Conservation (phyloP, 2,113 vertebrate species). For the Panthera tigris region DNA sequence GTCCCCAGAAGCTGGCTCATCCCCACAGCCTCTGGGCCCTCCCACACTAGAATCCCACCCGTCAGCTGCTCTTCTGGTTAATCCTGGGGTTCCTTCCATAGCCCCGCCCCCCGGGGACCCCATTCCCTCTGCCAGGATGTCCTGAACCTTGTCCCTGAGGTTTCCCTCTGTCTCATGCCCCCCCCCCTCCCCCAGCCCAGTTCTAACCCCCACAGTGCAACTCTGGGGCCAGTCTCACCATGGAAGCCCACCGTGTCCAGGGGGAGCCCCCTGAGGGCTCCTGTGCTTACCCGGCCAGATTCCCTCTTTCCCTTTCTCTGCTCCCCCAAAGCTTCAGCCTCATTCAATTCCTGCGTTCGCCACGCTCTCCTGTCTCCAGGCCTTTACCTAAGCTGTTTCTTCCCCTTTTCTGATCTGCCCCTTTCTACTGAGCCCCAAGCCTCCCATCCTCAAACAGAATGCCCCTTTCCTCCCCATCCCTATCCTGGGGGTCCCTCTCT, state of each 20-base stretch:
- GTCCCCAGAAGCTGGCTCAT: background rate
- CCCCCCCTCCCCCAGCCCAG: background rate
- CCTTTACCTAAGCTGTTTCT: background rate
- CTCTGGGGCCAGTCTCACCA: background rate
- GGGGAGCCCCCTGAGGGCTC: background rate
- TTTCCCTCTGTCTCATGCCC: background rate
- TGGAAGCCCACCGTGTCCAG: background rate
- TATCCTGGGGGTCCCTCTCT: conserved; percentile 65
- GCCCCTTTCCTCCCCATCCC: background rate
- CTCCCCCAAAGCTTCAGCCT: background rate
- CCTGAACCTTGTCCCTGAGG: background rate
- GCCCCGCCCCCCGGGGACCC: background rate
- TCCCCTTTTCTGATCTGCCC: background rate
- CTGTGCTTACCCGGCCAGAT: background rate
- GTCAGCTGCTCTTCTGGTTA: background rate
- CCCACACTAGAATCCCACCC: background rate
- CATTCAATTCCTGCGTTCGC: background rate
- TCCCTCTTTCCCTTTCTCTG: background rate
- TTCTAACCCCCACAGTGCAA: background rate
- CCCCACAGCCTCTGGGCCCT: background rate
- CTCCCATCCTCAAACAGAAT: background rate
- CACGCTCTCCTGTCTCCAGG: background rate
- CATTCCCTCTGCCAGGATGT: background rate
- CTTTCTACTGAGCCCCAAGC: background rate
- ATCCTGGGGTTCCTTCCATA: background rate